Base-by-base conservation (phyloP, 2,797 vertebrate genomes). In the Amazonetta brasiliensis region DNA sequence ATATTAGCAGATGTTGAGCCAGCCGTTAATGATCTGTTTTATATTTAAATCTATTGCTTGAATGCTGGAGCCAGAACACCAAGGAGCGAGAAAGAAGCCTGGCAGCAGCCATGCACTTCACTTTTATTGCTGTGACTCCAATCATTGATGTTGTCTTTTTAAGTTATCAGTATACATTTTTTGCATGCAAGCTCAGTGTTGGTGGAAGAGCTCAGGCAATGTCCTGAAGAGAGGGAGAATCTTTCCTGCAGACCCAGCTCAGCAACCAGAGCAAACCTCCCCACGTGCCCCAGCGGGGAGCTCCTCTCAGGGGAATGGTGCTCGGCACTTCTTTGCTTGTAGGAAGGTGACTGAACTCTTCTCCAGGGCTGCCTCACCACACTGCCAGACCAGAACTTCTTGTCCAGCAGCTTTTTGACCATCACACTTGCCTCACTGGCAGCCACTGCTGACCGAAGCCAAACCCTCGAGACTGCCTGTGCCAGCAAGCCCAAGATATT, bases 1-100 rank as follows among this genome's bases (percentile, higher is more conserved):
- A 95, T 97, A 97, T 97, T 97, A 97, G 94, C 96, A 97, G 97
- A 97, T 97, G 97, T 97, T 97, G 95, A 95, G 92, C 95, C 96
- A 97, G 95, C 95, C 96, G 72, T 95, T 97, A 97, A 96, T 95
- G 92, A 95, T 97, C 93, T 96, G 95, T 94, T 97, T 97, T 97
- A 96, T 97, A 97, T 97, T 97, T 97, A 96, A 97, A 97, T 97
- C 95, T 93, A 94, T 90, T 37, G 93, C 91, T 95, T 95, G 92
- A 94, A 92, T 91, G 84, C 73, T 87, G 90, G 72, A 94, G 92
- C 95, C 94, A 94, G 95, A 97, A 93, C 95, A 95, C 96, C 93
- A 97, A 97, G 95, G 88, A 96, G 93, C 0, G 3, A 94, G 93
- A 96, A 96, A 89, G 86, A 89, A 95, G 91, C 94, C 82, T 95